Conservation (phyloP, 2,797 vertebrate genomes). For the Schizothorax lantsangensis region DNA sequence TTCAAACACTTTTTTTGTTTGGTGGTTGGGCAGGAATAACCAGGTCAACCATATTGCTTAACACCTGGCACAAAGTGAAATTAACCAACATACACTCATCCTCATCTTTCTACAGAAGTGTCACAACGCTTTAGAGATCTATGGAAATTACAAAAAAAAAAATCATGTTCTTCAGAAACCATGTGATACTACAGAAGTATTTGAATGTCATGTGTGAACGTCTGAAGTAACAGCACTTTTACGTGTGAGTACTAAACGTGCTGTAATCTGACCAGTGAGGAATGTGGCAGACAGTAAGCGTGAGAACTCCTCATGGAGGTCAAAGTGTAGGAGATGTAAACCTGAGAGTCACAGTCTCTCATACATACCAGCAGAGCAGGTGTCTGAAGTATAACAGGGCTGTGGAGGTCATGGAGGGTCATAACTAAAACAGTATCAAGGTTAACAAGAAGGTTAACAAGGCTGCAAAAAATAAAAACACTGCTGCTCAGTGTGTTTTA, state of each 20-base stretch:
- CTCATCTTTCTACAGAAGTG: conserved; percentile 10
- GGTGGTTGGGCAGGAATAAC: neutral
- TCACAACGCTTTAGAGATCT: neutral
- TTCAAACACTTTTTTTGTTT: neutral
- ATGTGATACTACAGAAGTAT: neutral
- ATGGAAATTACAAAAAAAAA: neutral
- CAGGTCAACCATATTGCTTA: neutral
- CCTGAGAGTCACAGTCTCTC: conserved; percentile 18
- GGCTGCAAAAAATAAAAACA: neutral
- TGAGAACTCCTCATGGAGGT: conserved; percentile 16
- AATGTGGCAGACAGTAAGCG: conserved; percentile 24
- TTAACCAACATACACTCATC: neutral
- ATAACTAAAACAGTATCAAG: conserved; percentile 30
- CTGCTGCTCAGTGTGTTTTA: neutral
- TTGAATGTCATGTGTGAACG: neutral
- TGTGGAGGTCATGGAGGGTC: neutral
- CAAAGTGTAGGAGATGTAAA: conserved; percentile 10
- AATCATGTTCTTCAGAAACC: neutral
- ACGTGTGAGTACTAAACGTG: neutral
- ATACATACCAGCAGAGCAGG: conserved; percentile 22
- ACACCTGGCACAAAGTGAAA: neutral
- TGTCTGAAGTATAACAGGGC: conserved; percentile 10
- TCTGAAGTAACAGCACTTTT: conserved; percentile 2
- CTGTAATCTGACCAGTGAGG: conserved; percentile 31
- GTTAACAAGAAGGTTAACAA: conserved; percentile 36